phyloP scores from a whole-genome alignment of 2,888 invertebrate genomes.

The Villa cingulata region DNA sequence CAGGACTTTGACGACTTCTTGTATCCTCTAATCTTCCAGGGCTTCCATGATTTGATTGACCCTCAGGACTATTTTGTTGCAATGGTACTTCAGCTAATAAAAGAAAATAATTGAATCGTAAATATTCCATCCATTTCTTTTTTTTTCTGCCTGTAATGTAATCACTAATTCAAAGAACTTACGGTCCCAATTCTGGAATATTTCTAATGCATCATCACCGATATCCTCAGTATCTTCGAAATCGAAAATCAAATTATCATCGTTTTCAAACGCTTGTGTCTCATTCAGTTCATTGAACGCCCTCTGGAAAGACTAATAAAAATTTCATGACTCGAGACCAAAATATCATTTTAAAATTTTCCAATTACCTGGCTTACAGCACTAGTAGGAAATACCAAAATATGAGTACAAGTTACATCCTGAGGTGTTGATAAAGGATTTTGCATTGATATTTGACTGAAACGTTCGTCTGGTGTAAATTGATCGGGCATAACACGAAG shows the following conservation, averaged over 20 bases:
- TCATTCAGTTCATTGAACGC: constrained; percentile 50
- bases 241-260: constrained; percentile 51
- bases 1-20: constrained; percentile 37
- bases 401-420: constrained; percentile 94
- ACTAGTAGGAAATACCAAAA: constrained; percentile 95
- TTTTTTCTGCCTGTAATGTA: background rate
- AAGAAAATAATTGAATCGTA: background rate
- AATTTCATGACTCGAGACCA: background rate
- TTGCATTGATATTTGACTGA: constrained; percentile 75
- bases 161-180: constrained; percentile 15
- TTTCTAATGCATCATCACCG: constrained; percentile 52
- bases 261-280: constrained; percentile 40
- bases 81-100: constrained; percentile 16
- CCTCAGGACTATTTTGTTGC: constrained; percentile 45
- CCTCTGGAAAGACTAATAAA: constrained; percentile 50
- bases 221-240: constrained; percentile 41
- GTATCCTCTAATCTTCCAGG: constrained; percentile 38
- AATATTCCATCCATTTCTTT: background rate
- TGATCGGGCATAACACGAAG: constrained; percentile 88
- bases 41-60: constrained; percentile 41
- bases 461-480: constrained; percentile 89
- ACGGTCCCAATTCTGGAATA: constrained; percentile 55
- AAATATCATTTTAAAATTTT: background rate
- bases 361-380: constrained; percentile 73
- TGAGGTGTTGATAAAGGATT: constrained; percentile 87